phyloP scores from a whole-genome alignment of 2,888 invertebrate genomes.

The Stenolophus ochropezus region DNA sequence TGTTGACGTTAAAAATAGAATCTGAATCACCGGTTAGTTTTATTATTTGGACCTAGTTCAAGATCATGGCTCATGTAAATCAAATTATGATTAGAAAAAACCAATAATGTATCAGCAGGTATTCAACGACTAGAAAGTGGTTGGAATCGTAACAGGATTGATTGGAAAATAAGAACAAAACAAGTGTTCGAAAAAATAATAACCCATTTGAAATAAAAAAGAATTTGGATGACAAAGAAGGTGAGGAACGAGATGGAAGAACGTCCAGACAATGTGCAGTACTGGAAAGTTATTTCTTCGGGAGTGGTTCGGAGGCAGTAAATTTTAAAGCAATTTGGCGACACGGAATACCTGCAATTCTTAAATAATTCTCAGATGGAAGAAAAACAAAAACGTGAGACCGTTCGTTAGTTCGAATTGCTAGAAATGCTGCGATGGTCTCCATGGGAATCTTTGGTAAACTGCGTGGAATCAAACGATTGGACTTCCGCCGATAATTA shows the following conservation, averaged over 20 bases:
- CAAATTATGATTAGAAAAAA: slow-evolving; percentile 18
- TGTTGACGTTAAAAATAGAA: slow-evolving; percentile 18
- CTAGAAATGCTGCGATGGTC: not conserved
- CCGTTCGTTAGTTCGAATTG: not conserved
- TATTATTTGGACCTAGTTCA: slow-evolving; percentile 27
- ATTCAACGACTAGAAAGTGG: not conserved
- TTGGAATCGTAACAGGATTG: too few relatives aligned
- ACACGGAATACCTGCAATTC: not conserved
- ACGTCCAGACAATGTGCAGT: not conserved
- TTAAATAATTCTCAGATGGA: not conserved
- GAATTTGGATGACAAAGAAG: not conserved
- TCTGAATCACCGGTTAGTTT: slow-evolving; percentile 28
- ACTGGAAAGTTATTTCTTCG: not conserved
- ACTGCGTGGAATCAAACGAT: slow-evolving; percentile 15
- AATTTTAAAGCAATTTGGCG: not conserved
- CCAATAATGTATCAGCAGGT: not conserved
- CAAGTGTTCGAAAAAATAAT: too few relatives aligned
- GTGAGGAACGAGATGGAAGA: not conserved
- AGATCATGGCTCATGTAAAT: slow-evolving; percentile 3
- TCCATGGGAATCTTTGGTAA: slow-evolving; percentile 13
- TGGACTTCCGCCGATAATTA: slow-evolving; percentile 8
- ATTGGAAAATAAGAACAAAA: not conserved
- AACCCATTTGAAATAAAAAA: too few relatives aligned
- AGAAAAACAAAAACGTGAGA: slow-evolving; percentile 3
- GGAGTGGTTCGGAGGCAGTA: not conserved